Percentiles rank a stretch among this genome's conserved stretches.
Conservation (phyloP, 1,140 invertebrate species). For the Aphelenchoides besseyi region DNA sequence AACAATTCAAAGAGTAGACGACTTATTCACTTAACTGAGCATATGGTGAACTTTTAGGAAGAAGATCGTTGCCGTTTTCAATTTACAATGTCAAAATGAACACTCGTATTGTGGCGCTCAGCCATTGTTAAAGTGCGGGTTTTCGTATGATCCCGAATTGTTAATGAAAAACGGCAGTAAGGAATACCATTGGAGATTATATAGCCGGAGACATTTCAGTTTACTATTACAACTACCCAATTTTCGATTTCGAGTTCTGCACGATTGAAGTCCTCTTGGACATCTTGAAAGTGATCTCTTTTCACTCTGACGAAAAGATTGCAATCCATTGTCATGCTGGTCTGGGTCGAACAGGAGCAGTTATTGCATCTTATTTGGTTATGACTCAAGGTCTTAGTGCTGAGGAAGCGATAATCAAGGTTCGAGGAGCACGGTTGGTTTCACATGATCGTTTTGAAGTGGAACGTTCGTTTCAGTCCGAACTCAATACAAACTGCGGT, state of each 20-base stretch:
- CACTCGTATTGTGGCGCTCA: constrained; percentile 50
- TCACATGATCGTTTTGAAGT: constrained; percentile 6
- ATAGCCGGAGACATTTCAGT: constrained; percentile 21
- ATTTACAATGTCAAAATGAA: constrained; percentile 43
- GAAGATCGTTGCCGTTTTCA: constrained; percentile 39
- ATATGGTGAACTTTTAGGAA: constrained; percentile 13
- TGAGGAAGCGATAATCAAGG: constrained; percentile 36
- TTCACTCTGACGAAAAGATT: constrained; percentile 38
- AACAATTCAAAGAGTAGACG: constrained; percentile 41
- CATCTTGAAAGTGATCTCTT: constrained; percentile 50
- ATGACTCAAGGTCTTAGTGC: constrained; percentile 36
- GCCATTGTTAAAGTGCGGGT: constrained; percentile 39
- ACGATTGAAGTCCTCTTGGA: constrained; percentile 31
- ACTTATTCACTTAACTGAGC: neutral
- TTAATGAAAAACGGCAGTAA: constrained; percentile 46
- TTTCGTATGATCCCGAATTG: constrained; percentile 48
- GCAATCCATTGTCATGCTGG: constrained; percentile 51
- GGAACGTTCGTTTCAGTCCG: constrained; percentile 36
- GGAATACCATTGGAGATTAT: constrained; percentile 1
- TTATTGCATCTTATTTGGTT: constrained; percentile 49
- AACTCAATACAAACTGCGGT: constrained; percentile 48
- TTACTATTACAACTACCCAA: constrained; percentile 52
- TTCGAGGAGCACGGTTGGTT: constrained; percentile 33
- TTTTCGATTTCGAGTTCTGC: constrained; percentile 44
- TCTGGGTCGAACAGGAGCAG: constrained; percentile 42